Percentiles rank a stretch among this genome's conserved stretches.
phyloP scores from a whole-genome alignment of 2,113 vertebrate genomes.

The Tragelaphus buxtoni region DNA sequence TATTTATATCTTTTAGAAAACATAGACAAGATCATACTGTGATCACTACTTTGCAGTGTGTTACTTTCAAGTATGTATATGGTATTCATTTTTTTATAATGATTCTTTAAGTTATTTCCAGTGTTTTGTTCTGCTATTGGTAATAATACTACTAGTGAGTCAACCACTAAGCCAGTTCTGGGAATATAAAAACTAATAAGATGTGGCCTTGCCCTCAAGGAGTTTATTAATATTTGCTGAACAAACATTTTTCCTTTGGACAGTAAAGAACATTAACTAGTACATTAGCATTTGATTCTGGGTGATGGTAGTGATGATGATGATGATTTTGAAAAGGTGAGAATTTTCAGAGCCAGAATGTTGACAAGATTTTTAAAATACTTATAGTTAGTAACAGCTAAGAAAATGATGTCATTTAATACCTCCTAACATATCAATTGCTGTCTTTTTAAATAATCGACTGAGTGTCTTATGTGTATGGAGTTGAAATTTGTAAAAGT shows the following conservation, averaged over 20 bases:
- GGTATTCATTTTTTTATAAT: neutral
- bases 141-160: neutral
- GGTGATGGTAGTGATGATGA: neutral
- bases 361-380: neutral
- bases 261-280: neutral
- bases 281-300: neutral
- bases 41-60: neutral
- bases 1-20: neutral
- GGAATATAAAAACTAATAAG: neutral
- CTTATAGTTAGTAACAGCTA: slow-evolving; percentile 19
- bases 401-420: neutral
- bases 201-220: neutral
- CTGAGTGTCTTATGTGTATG: neutral
- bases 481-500: neutral
- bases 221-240: slow-evolving; percentile 52
- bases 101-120: neutral
- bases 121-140: neutral
- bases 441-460: neutral
- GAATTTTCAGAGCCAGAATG: neutral
- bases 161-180: neutral
- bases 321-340: neutral
- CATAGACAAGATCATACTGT: neutral
- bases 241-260: neutral
- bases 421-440: neutral
- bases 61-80: neutral